These are phyloP conservation scores for Gavialis gangeticus DNA, from an alignment of 2,113 vertebrate genomes.

Conservation along the genomic window DNA sequence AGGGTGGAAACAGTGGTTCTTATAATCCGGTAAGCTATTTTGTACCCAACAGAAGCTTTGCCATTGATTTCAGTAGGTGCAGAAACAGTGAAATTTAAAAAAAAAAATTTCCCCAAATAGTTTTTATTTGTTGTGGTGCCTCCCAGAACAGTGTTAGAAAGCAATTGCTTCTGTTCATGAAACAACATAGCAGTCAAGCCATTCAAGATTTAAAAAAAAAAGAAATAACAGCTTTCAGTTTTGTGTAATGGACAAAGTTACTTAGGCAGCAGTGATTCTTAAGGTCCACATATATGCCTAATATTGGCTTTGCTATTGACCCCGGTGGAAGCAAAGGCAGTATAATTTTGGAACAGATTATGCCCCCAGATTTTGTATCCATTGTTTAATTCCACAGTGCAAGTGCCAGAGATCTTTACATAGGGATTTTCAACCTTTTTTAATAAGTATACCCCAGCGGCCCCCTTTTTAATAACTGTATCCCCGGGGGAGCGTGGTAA, in stretches of 20 bases:
- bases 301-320: background rate
- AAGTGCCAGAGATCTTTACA: too few species aligned
- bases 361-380: background rate
- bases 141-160: too few species aligned
- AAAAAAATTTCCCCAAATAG: too few species aligned
- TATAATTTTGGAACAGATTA: background rate
- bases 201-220: background rate
- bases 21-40: background rate
- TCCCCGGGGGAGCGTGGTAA: too few species aligned
- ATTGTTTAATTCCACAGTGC: background rate
- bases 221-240: background rate
- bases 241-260: background rate
- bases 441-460: too few species aligned
- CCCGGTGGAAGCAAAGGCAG: background rate
- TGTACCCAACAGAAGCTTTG: too few species aligned
- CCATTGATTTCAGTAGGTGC: too few species aligned
- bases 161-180: background rate
- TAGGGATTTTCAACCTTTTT: too few species aligned
- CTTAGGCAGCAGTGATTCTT: background rate
- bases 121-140: too few species aligned
- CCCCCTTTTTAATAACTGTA: too few species aligned
- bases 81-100: too few species aligned
- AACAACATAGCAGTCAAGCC: background rate
- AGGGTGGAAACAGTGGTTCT: constrained; percentile 24
- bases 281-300: background rate